A percentile compares a stretch with the other conserved stretches of the same genome.
These are phyloP conservation scores for Felis catus DNA, from an alignment of 2,113 vertebrate species.

Conservation along the genomic window F.catus_Fca126_mat1.0 CM031416.1:133401501-133402000, in stretches of 20 bases:
- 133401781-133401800: not conserved
- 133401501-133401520: not conserved
- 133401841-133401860: not conserved
- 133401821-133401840: not conserved
- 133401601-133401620: not conserved
- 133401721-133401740: not conserved
- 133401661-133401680: not conserved
- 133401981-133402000: too few species aligned
- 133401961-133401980: too few species aligned
- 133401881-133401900: not conserved
- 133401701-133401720: not conserved
- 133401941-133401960: not conserved
- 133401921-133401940: not conserved
- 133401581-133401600: not conserved
- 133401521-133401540: not conserved
- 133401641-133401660: not conserved
- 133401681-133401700: not conserved
- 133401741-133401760: not conserved
- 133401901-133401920: not conserved
- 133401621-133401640: not conserved
- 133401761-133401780: not conserved
- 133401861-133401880: not conserved
- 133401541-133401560: not conserved
- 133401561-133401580: not conserved
- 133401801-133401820: not conserved